A percentile compares a stretch with the other conserved stretches of the same genome.
Evolutionary conservation across 2,113 vertebrate species (phyloP).

Genomic region (Riparia riparia): DNA sequence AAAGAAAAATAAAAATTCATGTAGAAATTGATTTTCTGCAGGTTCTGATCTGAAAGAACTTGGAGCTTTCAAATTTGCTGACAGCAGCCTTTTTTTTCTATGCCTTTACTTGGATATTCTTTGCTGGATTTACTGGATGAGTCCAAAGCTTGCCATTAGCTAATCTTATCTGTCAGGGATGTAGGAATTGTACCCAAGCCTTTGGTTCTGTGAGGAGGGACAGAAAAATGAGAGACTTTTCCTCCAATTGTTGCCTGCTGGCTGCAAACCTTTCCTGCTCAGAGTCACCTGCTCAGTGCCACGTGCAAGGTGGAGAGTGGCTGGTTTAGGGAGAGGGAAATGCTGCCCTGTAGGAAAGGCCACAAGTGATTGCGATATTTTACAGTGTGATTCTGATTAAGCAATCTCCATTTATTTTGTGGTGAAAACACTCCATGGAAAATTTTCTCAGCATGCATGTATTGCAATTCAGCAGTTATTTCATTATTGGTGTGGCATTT

Average conservation of each 20-base stretch:
- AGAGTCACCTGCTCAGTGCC: background rate
- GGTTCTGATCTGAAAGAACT: conserved; percentile 59
- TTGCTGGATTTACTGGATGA: background rate
- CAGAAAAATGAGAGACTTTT: background rate
- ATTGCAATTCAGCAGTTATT: background rate
- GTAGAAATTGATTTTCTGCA: conserved; percentile 71
- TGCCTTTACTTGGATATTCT: background rate
- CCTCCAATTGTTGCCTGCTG: background rate
- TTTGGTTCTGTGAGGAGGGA: background rate
- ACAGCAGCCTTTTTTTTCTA: conserved; percentile 28
- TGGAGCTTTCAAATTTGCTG: conserved; percentile 49
- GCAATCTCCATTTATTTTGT: background rate
- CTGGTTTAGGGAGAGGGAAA: rapidly evolving
- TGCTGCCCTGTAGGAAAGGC: background rate
- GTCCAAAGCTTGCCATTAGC: conserved; percentile 27
- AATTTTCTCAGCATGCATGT: background rate
- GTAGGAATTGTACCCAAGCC: background rate
- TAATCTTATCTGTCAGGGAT: background rate
- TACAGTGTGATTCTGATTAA: background rate
- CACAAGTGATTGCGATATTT: background rate
- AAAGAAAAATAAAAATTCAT: conserved; percentile 68
- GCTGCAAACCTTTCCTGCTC: background rate
- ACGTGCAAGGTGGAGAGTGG: rapidly evolving
- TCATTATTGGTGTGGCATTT: rapidly evolving
- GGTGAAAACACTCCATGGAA: background rate